phyloP scores from a whole-genome alignment of 2,113 vertebrate genomes.

The Ardeotis arabs region DNA sequence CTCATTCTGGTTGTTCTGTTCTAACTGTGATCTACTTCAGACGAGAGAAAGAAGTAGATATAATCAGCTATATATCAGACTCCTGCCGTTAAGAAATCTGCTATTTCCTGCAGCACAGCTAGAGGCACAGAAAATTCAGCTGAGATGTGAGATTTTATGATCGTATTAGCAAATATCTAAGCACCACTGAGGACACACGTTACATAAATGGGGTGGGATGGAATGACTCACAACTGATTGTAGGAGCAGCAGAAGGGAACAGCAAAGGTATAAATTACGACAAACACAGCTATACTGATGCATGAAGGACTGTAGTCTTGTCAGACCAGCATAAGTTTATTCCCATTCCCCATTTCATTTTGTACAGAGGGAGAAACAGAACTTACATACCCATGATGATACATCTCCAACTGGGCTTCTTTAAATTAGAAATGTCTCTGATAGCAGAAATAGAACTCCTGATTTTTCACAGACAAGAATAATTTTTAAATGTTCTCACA shows the following conservation, averaged over 20 bases:
- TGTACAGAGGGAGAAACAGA: not conserved
- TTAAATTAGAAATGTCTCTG: not conserved
- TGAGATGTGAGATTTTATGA: not conserved
- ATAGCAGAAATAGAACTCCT: not conserved
- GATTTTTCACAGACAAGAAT: not conserved
- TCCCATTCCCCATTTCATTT: not conserved
- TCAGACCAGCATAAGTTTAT: not conserved
- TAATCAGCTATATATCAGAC: not conserved
- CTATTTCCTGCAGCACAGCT: not conserved
- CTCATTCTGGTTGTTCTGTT: not conserved
- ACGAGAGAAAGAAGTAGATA: not conserved
- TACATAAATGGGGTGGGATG: not conserved
- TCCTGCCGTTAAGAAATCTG: slow-evolving; percentile 2
- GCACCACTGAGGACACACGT: not conserved
- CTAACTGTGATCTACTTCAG: not conserved
- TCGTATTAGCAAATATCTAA: not conserved
- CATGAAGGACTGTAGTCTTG: not conserved
- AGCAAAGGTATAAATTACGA: not conserved
- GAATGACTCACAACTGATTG: not conserved
- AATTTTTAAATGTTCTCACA: not conserved
- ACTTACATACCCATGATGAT: not conserved
- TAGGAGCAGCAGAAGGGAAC: not conserved
- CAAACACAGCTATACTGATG: not conserved
- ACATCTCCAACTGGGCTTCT: not conserved
- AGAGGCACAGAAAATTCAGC: not conserved